phyloP scores from a whole-genome alignment of 2,888 invertebrate species.

The Coleophora deauratella region DNA sequence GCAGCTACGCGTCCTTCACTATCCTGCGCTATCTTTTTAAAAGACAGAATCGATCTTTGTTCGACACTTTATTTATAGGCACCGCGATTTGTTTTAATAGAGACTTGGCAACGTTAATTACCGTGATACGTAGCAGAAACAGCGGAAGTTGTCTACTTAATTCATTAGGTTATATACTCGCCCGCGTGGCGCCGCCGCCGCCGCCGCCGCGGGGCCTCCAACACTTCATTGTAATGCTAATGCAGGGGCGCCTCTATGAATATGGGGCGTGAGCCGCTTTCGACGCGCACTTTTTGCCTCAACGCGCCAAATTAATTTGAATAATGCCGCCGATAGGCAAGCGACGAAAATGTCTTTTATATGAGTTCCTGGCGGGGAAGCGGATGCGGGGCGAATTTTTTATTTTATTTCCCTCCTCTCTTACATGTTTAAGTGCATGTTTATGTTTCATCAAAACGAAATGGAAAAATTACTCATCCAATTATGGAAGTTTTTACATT shows the following conservation, averaged over 20 bases:
- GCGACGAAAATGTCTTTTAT: slow-evolving; percentile 63
- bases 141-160: slow-evolving; percentile 54
- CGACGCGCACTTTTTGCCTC: slow-evolving; percentile 66
- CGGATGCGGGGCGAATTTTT: background rate
- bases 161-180: slow-evolving; percentile 61
- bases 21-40: too few species aligned
- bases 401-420: too few species aligned
- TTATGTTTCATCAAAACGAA: slow-evolving; percentile 43
- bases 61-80: too few species aligned
- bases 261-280: slow-evolving; percentile 49
- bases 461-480: slow-evolving; percentile 28
- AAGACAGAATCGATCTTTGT: too few species aligned
- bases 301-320: slow-evolving; percentile 69
- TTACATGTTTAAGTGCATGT: slow-evolving; percentile 45
- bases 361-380: slow-evolving; percentile 49
- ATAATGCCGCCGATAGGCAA: slow-evolving; percentile 68
- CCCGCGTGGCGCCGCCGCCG: slow-evolving; percentile 55
- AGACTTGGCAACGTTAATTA: too few species aligned
- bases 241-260: slow-evolving; percentile 67
- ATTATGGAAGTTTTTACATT: slow-evolving; percentile 16
- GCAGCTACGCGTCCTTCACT: slow-evolving; percentile 29
- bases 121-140: slow-evolving; percentile 16
- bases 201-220: slow-evolving; percentile 55
- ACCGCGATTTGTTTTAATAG: too few species aligned
- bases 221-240: slow-evolving; percentile 73